phyloP scores from a whole-genome alignment of 2,113 vertebrate species.

The Ellobius talpinus region DNA sequence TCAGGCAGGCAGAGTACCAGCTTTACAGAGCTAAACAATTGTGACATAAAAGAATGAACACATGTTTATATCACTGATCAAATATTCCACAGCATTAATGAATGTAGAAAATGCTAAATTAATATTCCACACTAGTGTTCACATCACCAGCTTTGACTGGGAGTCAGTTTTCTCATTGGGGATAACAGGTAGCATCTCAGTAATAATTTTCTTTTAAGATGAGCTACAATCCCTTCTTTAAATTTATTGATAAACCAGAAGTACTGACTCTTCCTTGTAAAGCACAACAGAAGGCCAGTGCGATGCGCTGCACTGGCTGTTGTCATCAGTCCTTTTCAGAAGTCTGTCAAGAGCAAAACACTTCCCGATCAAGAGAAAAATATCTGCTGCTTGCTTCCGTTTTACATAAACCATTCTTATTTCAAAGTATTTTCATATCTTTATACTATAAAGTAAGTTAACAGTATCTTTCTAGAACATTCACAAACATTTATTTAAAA shows the following conservation, averaged over 20 bases:
- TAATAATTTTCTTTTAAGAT: neutral
- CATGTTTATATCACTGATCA: too few species aligned
- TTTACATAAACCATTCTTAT: neutral
- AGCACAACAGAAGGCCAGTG: neutral
- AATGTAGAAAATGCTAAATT: too few species aligned
- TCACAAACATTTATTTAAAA: neutral
- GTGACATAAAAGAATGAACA: too few species aligned
- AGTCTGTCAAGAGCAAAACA: neutral
- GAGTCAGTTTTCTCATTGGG: slow-evolving; percentile 25
- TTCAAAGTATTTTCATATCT: neutral
- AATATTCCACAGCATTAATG: too few species aligned
- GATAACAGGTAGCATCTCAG: neutral
- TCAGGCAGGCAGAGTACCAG: too few species aligned
- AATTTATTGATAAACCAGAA: neutral
- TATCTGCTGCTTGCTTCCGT: neutral
- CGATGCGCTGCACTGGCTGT: neutral
- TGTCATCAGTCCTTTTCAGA: neutral
- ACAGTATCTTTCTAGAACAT: neutral
- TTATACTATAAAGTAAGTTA: neutral
- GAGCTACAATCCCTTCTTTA: neutral
- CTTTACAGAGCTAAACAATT: too few species aligned
- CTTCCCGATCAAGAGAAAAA: neutral
- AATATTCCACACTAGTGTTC: too few species aligned
- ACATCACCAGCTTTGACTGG: neutral
- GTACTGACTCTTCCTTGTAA: neutral